These are phyloP conservation scores for Rhinolophus ferrumequinum DNA, from an alignment of 2,113 vertebrate genomes.

Conservation along the genomic window DNA sequence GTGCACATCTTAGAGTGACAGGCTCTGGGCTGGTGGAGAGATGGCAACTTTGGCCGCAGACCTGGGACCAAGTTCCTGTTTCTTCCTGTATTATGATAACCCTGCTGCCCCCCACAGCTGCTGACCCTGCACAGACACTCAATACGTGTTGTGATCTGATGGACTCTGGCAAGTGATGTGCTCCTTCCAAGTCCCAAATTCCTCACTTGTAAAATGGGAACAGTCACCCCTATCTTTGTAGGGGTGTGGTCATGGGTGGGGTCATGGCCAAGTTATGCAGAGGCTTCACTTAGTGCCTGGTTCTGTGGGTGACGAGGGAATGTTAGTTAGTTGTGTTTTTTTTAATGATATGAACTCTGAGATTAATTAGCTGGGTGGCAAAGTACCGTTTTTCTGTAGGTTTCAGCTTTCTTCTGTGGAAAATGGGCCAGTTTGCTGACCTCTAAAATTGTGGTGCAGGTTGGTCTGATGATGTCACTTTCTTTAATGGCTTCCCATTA, in stretches of 20 bases:
- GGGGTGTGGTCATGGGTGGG: background rate
- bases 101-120: background rate
- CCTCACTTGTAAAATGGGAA: background rate
- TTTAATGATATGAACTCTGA: background rate
- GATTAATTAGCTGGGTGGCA: background rate
- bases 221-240: background rate
- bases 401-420: background rate
- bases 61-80: background rate
- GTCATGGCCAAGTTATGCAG: background rate
- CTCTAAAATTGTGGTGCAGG: background rate
- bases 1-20: background rate
- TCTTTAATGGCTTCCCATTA: background rate
- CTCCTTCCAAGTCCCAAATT: background rate
- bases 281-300: background rate
- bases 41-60: background rate
- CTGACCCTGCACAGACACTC: background rate
- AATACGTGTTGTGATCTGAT: background rate
- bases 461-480: background rate
- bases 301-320: background rate
- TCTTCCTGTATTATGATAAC: background rate
- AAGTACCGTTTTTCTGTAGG: background rate
- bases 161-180: background rate
- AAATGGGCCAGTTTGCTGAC: background rate
- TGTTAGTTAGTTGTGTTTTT: background rate
- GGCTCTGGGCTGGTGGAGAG: background rate